Evolutionary conservation across 35 echinoderm and acorn worm genomes (phyloP).

Genomic region (Anneissia japonica): DNA sequence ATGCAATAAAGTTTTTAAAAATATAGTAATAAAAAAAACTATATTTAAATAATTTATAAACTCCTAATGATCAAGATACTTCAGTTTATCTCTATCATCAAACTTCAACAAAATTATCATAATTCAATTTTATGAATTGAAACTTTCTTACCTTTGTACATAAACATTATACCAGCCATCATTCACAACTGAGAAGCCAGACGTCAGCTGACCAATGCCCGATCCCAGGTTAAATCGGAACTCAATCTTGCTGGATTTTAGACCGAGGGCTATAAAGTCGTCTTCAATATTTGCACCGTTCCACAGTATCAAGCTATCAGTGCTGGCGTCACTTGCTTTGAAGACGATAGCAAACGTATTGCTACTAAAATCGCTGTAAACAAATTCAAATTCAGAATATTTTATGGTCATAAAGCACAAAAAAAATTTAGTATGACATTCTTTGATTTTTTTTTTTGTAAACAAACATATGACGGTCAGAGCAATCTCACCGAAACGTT

Average conservation of each 20-base stretch:
- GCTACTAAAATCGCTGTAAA: conserved; percentile 60
- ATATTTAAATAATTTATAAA: too few species aligned
- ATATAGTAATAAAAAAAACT: too few species aligned
- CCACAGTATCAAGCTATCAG: conserved; percentile 68
- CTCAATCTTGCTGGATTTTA: conserved; percentile 37
- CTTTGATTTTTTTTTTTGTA: not conserved
- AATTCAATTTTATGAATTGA: not conserved
- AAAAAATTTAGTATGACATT: not conserved
- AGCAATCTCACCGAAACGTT: too few species aligned
- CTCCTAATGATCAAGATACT: too few species aligned
- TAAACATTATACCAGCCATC: conserved; percentile 51
- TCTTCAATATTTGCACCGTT: conserved; percentile 40
- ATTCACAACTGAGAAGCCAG: conserved; percentile 19
- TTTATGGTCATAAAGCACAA: too few species aligned
- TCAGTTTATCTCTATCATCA: too few species aligned
- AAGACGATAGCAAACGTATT: conserved; percentile 67
- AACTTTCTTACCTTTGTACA: conserved; percentile 51
- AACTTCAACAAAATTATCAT: not conserved
- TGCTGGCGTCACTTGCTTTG: conserved; percentile 20
- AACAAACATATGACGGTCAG: too few species aligned
- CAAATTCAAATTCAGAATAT: not conserved
- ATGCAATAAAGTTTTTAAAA: too few species aligned
- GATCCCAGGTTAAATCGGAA: conserved; percentile 66
- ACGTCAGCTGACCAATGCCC: conserved; percentile 26
- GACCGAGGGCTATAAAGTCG: conserved; percentile 68